Evolutionary conservation across 1,140 invertebrate species (phyloP), one percentile per base, ranked within the genome.

Genomic region (Heliconius nattereri): DNA sequence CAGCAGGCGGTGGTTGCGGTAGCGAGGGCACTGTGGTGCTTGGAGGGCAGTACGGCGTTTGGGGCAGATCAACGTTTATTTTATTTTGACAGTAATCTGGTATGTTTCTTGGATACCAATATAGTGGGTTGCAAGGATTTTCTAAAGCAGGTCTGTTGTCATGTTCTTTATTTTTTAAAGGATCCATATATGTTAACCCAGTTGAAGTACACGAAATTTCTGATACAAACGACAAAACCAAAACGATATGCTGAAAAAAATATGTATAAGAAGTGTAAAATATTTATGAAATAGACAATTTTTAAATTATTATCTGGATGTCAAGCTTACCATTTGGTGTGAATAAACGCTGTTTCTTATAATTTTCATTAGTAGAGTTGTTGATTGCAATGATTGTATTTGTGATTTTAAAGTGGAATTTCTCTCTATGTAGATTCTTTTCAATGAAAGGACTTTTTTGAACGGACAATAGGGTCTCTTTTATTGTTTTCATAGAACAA

Each of bases 91-190:
- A 92, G 45, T 87, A 90, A 32, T 91, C 88, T 52, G 91, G 91
- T 73, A 92, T 86, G 19, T 80, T 26, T 73, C 74, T 86, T 2
- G 91, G 91, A 81, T 91, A 93, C 91, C 91, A 93, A 52, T 90
- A 94, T 0, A 91, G 78, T 1, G 88, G 87, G 32, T 93, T 7
- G 89, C 87, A 57, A 13, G 60, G 60, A 66, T 66, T 29, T 26
- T 66, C 23, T 66, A n/a, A n/a, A 26, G 11, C 16, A 26, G 11
- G 9, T 16, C n/a, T 2, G n/a, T 66, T 66, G 11, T 66, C 26
- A 5, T 66, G 60, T 29, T 29, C 26, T 66, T 13, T 66, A n/a
- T 66, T 73, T 29, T 82, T 79, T 7, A 86, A 52, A 1, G 79
- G 35, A 49, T 87, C 89, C 79, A 87, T 85, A 75, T 87, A 90